A percentile compares a stretch with the other conserved stretches of the same genome.
Evolutionary conservation across 2,797 vertebrate species (phyloP).

Genomic region (Lagocephalus sceleratus): DNA sequence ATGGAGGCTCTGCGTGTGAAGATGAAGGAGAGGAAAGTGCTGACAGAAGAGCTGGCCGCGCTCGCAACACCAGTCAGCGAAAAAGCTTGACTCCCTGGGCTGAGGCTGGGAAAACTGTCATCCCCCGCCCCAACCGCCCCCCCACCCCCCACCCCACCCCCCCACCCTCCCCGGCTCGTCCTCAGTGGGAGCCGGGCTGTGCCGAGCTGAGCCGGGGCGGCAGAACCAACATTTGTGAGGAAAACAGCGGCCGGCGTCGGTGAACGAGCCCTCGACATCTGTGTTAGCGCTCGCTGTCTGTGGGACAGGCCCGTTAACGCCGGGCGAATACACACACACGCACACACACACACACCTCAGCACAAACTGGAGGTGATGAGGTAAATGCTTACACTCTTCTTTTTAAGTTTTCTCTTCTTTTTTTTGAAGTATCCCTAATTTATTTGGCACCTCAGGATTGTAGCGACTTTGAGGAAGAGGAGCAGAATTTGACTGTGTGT

Average conservation of each 20-base stretch:
- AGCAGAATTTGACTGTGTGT: constrained; percentile 13
- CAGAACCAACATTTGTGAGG: constrained; percentile 72
- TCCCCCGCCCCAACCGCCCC: constrained; percentile 48
- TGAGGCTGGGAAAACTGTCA: constrained; percentile 77
- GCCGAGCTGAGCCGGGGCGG: constrained; percentile 61
- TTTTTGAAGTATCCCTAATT: constrained; percentile 43
- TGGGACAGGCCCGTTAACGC: constrained; percentile 61
- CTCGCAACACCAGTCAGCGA: constrained; percentile 77
- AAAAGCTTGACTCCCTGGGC: constrained; percentile 77
- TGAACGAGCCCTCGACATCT: constrained; percentile 78
- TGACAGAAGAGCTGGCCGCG: constrained; percentile 84
- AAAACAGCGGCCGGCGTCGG: constrained; percentile 63
- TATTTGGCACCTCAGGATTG: constrained; percentile 51
- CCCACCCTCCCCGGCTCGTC: constrained; percentile 41
- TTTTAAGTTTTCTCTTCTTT: constrained; percentile 45
- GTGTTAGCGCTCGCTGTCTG: constrained; percentile 64
- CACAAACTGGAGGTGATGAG: constrained; percentile 55
- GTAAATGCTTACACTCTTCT: constrained; percentile 65
- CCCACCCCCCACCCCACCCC: constrained; percentile 22
- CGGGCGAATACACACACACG: constrained; percentile 65
- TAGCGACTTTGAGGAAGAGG: constrained; percentile 44
- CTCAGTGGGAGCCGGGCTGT: constrained; percentile 62
- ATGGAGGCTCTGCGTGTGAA: constrained; percentile 87
- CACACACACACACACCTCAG: constrained; percentile 32
- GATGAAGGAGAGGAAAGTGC: constrained; percentile 90